Base-by-base conservation (phyloP, 2,797 vertebrate genomes). In the Sebastiscus albofasciatus region DNA sequence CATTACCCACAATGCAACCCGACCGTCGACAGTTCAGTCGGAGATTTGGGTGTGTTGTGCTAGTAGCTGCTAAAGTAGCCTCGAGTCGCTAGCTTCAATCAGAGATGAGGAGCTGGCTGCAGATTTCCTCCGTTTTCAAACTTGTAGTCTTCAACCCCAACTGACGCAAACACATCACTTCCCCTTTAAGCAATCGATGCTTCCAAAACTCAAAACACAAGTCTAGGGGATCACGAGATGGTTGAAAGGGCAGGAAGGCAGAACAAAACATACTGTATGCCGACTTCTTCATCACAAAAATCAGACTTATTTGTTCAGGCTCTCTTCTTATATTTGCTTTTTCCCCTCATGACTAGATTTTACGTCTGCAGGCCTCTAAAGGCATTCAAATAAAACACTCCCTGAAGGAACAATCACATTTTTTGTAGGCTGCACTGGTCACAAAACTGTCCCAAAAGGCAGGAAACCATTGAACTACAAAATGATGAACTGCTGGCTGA, bases 81-180 rank as follows among this genome's bases (percentile, higher is more conserved):
- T 42, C 0, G 16, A 46, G 42, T 46, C 0, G 0, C 0, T 46
- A 18, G 0, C 14, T 46, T 61, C 16, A 27, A 27, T 13, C 55
- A 58, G 0, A 27, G 24, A 58, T 14, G 55, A 26, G 24, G 13
- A 58, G 24, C 24, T 0, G 55, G 24, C 24, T 22, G 22, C 54
- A 24, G 55, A 58, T 58, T 58, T 58, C 55, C 26, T 27, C 18
- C 8, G 0, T 18, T 31, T 60, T 29, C 16, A 29, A 59, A 27
- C 4, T 4, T 59, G 56, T 27, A 31, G 9, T 46, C 18, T 31
- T 31, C 18, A 33, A 0, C 59, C 58, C 26, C 8, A 31, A 56
- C 7, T 16, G 27, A 56, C 6, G 5, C 20, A 12, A 11, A 20
- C 60, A 60, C 8, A 31, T 31, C 58, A 60, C 58, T 20, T 5